phyloP scores from a whole-genome alignment of 2,888 invertebrate genomes.

The Portevinia maculata region DNA sequence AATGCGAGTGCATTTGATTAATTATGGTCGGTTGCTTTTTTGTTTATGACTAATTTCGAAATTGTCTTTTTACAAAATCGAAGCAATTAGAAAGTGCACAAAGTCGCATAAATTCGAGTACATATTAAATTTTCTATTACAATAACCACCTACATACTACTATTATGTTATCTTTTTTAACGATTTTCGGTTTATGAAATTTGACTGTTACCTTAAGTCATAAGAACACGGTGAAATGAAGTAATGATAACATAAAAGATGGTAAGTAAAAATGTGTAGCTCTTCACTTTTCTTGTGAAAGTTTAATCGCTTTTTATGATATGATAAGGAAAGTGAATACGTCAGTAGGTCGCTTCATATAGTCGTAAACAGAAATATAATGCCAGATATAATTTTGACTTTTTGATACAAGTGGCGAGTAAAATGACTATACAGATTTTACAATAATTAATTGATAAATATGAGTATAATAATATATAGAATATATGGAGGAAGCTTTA shows the following conservation, averaged over 20 bases:
- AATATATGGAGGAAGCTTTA: not conserved
- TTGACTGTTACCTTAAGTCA: slow-evolving; percentile 7
- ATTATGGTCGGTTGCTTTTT: slow-evolving; percentile 36
- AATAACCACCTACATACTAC: not conserved
- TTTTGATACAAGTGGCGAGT: slow-evolving; percentile 24
- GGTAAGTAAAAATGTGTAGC: slow-evolving; percentile 15
- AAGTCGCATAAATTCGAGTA: slow-evolving; percentile 6
- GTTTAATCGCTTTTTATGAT: slow-evolving; percentile 35
- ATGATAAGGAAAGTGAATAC: slow-evolving; percentile 4
- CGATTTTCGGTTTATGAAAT: slow-evolving; percentile 22
- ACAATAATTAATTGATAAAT: slow-evolving; percentile 8
- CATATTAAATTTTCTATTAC: not conserved
- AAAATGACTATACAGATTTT: slow-evolving; percentile 16
- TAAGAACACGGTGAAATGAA: slow-evolving; percentile 22
- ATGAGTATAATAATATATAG: slow-evolving; percentile 14
- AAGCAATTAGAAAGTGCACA: slow-evolving; percentile 58
- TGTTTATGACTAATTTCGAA: slow-evolving; percentile 61
- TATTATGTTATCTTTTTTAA: slow-evolving; percentile 12
- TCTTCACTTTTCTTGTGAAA: slow-evolving; percentile 59
- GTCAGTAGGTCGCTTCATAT: slow-evolving; percentile 10
- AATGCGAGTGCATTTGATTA: slow-evolving; percentile 57
- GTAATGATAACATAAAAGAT: slow-evolving; percentile 11
- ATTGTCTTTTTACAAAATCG: slow-evolving; percentile 45
- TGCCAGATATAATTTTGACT: slow-evolving; percentile 40
- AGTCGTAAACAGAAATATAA: slow-evolving; percentile 34